These are phyloP conservation scores for Halichoerus grypus DNA, from an alignment of 2,113 vertebrate genomes.

Conservation along the genomic window DNA sequence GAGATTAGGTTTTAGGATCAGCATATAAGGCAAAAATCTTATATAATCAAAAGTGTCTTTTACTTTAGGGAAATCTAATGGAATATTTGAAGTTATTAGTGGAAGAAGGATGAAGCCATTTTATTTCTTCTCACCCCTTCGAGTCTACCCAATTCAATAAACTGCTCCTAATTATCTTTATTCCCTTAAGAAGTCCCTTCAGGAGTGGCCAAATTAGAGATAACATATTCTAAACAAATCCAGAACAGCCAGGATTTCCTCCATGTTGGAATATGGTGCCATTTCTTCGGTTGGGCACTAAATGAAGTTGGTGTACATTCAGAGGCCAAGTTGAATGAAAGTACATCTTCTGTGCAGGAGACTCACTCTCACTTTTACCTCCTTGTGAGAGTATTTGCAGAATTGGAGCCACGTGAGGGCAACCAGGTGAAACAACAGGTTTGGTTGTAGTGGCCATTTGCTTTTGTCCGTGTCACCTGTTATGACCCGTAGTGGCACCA, in stretches of 20 bases:
- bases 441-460: background rate
- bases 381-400: background rate
- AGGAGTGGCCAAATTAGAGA: background rate
- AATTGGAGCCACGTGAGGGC: background rate
- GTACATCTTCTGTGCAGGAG: background rate
- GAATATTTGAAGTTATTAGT: slow-evolving; percentile 19
- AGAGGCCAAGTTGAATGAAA: background rate
- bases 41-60: background rate
- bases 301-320: background rate
- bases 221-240: background rate
- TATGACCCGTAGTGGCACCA: background rate
- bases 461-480: background rate
- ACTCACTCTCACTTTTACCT: background rate
- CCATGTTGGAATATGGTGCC: background rate
- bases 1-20: slow-evolving; percentile 20
- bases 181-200: slow-evolving; percentile 15
- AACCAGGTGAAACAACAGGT: no score
- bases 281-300: background rate
- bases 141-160: background rate
- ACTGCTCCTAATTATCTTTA: slow-evolving; percentile 20
- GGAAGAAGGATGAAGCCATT: background rate
- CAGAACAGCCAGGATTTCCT: background rate
- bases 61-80: background rate
- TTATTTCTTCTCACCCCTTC: background rate
- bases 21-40: slow-evolving; percentile 1